Evolutionary conservation across 2,888 invertebrate genomes (phyloP).

Genomic region (Brassicogethes aeneus): DNA sequence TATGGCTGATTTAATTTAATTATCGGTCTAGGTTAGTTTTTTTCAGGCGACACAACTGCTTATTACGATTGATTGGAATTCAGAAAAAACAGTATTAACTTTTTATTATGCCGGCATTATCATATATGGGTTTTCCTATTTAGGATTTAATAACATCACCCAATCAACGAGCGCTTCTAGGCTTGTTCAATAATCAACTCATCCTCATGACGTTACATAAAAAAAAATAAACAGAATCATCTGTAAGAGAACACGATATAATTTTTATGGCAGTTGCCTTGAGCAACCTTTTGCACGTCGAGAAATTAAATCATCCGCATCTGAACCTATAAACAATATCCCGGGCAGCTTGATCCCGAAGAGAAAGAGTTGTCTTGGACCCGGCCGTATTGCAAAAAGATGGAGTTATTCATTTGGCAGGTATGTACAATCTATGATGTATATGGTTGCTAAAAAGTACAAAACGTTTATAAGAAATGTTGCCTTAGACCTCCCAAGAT

Average conservation of each 20-base stretch:
- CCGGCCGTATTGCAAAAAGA: constrained; percentile 9
- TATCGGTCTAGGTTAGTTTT: background rate
- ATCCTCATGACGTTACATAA: too few species aligned
- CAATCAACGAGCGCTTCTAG: too few species aligned
- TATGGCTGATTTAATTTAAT: background rate
- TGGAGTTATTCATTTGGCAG: constrained; percentile 26
- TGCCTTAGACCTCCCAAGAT: constrained; percentile 36
- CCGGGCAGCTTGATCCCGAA: background rate
- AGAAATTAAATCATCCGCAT: background rate
- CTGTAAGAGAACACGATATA: too few species aligned
- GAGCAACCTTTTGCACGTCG: too few species aligned
- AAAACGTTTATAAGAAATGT: constrained; percentile 34
- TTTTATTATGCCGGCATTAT: too few species aligned
- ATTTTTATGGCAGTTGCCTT: too few species aligned
- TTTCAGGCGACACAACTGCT: background rate
- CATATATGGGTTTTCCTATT: too few species aligned
- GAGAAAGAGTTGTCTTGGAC: background rate
- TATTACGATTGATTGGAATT: too few species aligned
- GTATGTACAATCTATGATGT: constrained; percentile 28
- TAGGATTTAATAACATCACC: too few species aligned
- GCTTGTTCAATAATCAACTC: too few species aligned
- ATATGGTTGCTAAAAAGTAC: constrained; percentile 25
- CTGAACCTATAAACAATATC: background rate
- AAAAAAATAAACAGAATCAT: too few species aligned
- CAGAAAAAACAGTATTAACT: too few species aligned